Evolutionary conservation across 2,797 vertebrate genomes (phyloP).

Genomic region (Yasuhikotakia modesta): DNA sequence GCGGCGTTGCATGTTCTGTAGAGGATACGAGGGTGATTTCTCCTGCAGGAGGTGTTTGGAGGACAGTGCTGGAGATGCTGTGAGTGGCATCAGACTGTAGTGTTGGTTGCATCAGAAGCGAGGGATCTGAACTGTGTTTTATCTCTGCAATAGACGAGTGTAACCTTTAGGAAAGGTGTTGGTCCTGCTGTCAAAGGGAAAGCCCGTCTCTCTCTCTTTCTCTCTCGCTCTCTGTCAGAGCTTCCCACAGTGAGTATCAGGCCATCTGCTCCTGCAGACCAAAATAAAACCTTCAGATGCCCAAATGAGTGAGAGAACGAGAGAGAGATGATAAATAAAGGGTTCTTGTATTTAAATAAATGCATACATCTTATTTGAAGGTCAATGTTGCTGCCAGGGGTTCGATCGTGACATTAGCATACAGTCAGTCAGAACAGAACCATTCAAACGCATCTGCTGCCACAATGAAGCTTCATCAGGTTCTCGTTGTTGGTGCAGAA

Average conservation of each 20-base stretch:
- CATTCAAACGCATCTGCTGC: not conserved
- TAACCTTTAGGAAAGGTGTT: conserved; percentile 43
- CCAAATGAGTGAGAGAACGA: conserved; percentile 25
- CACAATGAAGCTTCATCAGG: no score
- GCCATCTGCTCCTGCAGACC: conserved; percentile 52
- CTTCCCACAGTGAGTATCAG: conserved; percentile 25
- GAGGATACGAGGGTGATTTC: conserved; percentile 67
- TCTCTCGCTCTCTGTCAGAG: conserved; percentile 16
- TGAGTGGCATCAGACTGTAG: conserved; percentile 6
- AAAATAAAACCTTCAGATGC: conserved; percentile 48
- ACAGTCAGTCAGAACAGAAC: not conserved
- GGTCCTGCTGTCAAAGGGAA: conserved; percentile 29
- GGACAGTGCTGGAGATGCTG: conserved; percentile 7
- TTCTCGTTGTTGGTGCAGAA: no score
- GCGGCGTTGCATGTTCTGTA: no score
- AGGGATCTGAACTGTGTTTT: not conserved
- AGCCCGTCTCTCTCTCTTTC: conserved; percentile 18
- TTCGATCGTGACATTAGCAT: not conserved
- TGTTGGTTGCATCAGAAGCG: not conserved
- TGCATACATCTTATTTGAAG: no score
- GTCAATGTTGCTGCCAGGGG: not conserved
- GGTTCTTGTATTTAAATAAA: not conserved
- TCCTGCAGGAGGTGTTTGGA: conserved; percentile 51
- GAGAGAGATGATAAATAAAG: not conserved
- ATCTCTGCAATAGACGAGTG: conserved; percentile 6